phyloP scores from a whole-genome alignment of 2,113 vertebrate genomes.

The Philantomba maxwellii region DNA sequence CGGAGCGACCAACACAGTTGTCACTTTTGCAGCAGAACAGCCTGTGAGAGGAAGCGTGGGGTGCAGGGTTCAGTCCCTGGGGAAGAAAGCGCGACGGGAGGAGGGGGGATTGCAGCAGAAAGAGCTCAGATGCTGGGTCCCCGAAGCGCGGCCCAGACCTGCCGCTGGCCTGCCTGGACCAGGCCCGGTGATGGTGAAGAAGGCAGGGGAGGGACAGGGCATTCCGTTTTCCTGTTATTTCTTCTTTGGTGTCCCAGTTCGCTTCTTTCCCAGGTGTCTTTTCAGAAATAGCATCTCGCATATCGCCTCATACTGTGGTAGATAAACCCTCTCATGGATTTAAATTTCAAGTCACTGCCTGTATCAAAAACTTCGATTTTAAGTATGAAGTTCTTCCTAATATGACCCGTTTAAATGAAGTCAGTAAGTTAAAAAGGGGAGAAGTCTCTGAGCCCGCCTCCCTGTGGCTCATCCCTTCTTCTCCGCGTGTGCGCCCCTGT shows the following conservation, averaged over 20 bases:
- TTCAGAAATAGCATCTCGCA: not conserved
- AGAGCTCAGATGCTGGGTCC: not conserved
- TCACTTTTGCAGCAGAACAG: not conserved
- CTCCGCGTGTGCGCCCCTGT: not conserved
- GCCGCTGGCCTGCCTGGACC: accelerated
- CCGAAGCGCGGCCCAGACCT: not conserved
- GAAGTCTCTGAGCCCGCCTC: not conserved
- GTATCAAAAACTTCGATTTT: not conserved
- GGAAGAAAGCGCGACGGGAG: slow-evolving; percentile 42
- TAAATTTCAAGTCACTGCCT: not conserved
- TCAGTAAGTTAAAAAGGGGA: not conserved
- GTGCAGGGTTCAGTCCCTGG: not conserved
- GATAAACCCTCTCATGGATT: not conserved
- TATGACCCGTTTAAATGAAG: not conserved
- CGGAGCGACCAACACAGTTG: accelerated
- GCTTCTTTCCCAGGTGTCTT: not conserved
- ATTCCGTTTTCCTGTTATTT: not conserved
- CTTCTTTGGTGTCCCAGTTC: not conserved
- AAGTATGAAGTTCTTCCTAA: not conserved
- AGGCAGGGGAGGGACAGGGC: not conserved
- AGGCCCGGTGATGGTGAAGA: no score
- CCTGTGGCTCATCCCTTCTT: not conserved
- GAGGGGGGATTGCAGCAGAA: not conserved
- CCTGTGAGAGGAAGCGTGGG: not conserved
- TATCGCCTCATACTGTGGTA: not conserved